These are phyloP conservation scores for Mastigias papua DNA, from an alignment of 30 jellyfish, hydroid and myxozoan genomes.

Conservation along the genomic window DNA sequence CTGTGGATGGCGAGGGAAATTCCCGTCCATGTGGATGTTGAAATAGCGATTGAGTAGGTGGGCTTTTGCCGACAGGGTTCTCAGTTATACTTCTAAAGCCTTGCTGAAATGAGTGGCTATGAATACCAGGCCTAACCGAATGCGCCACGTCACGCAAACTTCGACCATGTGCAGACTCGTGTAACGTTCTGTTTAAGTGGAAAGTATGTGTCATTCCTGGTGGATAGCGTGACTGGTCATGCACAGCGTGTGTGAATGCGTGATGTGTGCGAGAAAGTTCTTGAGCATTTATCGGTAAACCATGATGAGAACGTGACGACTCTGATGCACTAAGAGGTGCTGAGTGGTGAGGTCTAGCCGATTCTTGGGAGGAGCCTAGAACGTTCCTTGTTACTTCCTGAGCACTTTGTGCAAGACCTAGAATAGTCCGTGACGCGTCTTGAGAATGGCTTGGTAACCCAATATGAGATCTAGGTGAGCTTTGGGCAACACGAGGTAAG, in stretches of 20 bases:
- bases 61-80: slow-evolving; percentile 77
- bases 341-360: slow-evolving; percentile 57
- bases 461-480: slow-evolving; percentile 64
- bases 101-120: slow-evolving; percentile 69
- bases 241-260: slow-evolving; percentile 67
- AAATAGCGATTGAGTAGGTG: slow-evolving; percentile 68
- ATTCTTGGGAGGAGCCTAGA: slow-evolving; percentile 63
- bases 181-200: slow-evolving; percentile 59
- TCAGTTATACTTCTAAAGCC: slow-evolving; percentile 56
- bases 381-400: slow-evolving; percentile 71
- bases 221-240: slow-evolving; percentile 72
- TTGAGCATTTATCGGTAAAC: slow-evolving; percentile 60
- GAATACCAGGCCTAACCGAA: slow-evolving; percentile 64
- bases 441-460: slow-evolving; percentile 61
- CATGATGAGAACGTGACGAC: slow-evolving; percentile 71
- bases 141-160: slow-evolving; percentile 59
- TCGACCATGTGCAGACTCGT: slow-evolving; percentile 65
- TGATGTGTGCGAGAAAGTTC: slow-evolving; percentile 77
- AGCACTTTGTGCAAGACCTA: slow-evolving; percentile 72
- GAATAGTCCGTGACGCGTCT: slow-evolving; percentile 67
- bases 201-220: slow-evolving; percentile 67
- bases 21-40: slow-evolving; percentile 76
- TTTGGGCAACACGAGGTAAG: slow-evolving; percentile 51
- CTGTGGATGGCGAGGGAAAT: slow-evolving; percentile 74
- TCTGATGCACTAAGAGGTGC: slow-evolving; percentile 61